These are phyloP conservation scores for Mythimna albipuncta DNA, from an alignment of 2,888 invertebrate species.

Conservation along the genomic window DNA sequence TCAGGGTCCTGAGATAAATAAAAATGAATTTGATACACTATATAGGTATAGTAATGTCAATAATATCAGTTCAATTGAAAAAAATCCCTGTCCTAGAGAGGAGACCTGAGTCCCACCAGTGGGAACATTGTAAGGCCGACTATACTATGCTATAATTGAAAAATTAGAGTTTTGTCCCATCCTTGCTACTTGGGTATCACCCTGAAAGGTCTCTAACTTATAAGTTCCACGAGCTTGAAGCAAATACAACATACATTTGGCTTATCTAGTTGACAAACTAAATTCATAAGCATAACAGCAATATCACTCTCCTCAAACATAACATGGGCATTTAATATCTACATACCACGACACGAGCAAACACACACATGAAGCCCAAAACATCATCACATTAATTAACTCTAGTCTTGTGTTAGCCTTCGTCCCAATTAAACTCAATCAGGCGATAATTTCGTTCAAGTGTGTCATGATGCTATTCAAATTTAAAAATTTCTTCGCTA, in stretches of 20 bases:
- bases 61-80: too few species aligned
- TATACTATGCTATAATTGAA: too few species aligned
- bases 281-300: neutral
- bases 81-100: too few species aligned
- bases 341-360: conserved; percentile 2
- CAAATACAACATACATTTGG: neutral
- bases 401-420: conserved; percentile 74
- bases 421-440: conserved; percentile 79
- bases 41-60: too few species aligned
- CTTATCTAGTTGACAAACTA: neutral
- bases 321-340: conserved; percentile 8
- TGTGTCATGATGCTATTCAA: conserved; percentile 48
- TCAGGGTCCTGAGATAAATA: too few species aligned
- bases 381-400: conserved; percentile 69
- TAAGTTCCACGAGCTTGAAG: too few species aligned
- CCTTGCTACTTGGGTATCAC: too few species aligned
- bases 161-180: too few species aligned
- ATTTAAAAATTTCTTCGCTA: conserved; percentile 36
- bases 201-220: too few species aligned
- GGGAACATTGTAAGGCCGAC: too few species aligned
- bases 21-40: too few species aligned
- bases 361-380: conserved; percentile 48
- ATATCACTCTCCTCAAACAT: neutral
- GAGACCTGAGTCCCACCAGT: too few species aligned
- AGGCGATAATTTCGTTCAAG: conserved; percentile 62